Conservation (phyloP, 2,797 vertebrate genomes). For the Platyrinchus mystaceus region DNA sequence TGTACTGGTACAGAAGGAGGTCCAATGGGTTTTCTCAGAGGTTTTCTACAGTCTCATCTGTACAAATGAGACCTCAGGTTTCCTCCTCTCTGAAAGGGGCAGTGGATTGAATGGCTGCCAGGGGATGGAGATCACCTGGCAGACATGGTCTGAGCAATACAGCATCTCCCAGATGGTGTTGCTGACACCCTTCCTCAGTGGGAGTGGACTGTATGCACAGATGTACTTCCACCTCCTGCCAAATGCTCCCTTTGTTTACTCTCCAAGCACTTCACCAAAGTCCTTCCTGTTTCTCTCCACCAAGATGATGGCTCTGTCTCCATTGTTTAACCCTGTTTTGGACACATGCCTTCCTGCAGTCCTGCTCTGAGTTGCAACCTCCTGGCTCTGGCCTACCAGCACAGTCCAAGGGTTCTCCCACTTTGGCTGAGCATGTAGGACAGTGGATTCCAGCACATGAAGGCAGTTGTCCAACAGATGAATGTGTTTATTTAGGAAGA, state of each 20-base stretch:
- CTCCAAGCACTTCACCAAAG: conserved; percentile 63
- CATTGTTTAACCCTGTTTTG: background rate
- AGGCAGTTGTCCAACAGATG: background rate
- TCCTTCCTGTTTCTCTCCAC: conserved; percentile 69
- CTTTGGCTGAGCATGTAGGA: background rate
- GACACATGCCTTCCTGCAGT: background rate
- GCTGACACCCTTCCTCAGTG: background rate
- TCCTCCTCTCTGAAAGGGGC: background rate
- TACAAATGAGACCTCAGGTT: background rate
- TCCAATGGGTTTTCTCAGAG: background rate
- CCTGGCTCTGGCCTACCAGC: background rate
- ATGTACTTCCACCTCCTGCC: conserved; percentile 16
- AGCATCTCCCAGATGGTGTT: conserved; percentile 25
- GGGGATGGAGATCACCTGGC: background rate
- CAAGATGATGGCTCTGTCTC: background rate
- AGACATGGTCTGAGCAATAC: background rate
- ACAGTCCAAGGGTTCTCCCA: background rate
- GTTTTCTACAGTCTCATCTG: background rate
- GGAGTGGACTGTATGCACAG: background rate
- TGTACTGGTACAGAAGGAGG: background rate
- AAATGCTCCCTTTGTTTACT: conserved; percentile 54
- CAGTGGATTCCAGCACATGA: background rate
- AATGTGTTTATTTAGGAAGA: background rate
- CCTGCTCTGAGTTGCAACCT: background rate
- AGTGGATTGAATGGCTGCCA: background rate